Base-by-base conservation (phyloP, 2,797 vertebrate genomes). In the Scolopax bukidnonensis region DNA sequence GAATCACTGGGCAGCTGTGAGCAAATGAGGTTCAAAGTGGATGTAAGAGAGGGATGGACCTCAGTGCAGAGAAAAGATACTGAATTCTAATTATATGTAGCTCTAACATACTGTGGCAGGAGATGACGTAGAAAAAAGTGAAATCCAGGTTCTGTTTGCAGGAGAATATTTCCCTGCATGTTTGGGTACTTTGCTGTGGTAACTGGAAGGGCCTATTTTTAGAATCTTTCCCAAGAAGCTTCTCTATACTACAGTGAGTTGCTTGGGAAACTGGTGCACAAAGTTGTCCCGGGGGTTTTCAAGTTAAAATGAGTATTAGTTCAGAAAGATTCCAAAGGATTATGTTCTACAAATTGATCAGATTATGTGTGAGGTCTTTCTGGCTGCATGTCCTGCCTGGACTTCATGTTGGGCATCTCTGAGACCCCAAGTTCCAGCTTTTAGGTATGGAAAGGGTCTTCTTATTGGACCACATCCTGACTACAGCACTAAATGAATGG, bases 161-260 rank as follows among this genome's bases (percentile, higher is more conserved):
- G 68, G 65, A 68, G 87, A 95, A 95, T 96, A 97, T 95, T 95
- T 96, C 95, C 59, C n/a, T 94, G 94, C 68, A 5, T 97, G 96
- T 97, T 97, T 97, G 97, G 81, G 84, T 92, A 40, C 83, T 98
- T 96, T 97, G 95, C 97, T 95, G 97, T 96, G 93, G 97, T 96
- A 97, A 97, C 97, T 87, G 7, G 7, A 64, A 67, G 75, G 65
- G 51, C 27, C 84, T 97, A 95, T 96, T 97, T 97, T 96, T 95
- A 97, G 97, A 40, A 17, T 84, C 89, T 96, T 90, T 94, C 95
- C 93, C 97, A 53, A 93, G 94, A 96, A 88, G 87, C 90, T 96
- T 36, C 90, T 96, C 95, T 56, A 19, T 59, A 54, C 38, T 59
- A 19, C 61, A 10, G 1, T 6, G 82, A 78, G 61, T 30, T 80